phyloP scores from a whole-genome alignment of 2,797 vertebrate genomes.

The Hyperoplus immaculatus region DNA sequence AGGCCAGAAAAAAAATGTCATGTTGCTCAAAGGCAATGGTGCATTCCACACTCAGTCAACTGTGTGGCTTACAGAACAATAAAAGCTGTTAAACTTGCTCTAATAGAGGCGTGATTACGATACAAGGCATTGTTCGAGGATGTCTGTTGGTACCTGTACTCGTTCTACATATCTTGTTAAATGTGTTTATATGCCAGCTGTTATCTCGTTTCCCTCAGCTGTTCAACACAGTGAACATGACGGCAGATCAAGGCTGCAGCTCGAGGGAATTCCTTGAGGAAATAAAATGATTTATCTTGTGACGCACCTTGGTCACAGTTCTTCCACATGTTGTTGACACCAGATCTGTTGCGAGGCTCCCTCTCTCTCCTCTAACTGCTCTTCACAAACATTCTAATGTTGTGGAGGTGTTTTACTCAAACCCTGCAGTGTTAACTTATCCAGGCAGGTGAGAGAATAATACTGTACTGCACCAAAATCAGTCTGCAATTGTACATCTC shows the following conservation, averaged over 20 bases:
- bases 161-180: neutral
- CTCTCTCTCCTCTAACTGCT: neutral
- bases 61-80: slow-evolving; percentile 30
- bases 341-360: neutral
- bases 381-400: neutral
- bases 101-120: neutral
- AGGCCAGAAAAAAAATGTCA: neutral
- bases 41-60: neutral
- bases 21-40: too few relatives aligned
- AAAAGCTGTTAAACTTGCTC: slow-evolving; percentile 48
- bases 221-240: neutral
- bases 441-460: neutral
- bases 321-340: neutral
- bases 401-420: neutral
- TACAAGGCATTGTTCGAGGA: neutral
- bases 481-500: neutral
- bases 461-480: neutral
- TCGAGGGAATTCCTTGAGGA: slow-evolving; percentile 38
- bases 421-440: slow-evolving; percentile 18
- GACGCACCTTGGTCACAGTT: slow-evolving; percentile 11
- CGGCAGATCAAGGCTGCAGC: neutral
- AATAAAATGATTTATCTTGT: slow-evolving; percentile 24
- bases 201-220: neutral
- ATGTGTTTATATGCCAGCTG: neutral
- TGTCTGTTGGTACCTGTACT: slow-evolving; percentile 23